These are phyloP conservation scores for Uropetala carovei DNA, from an alignment of 2,888 invertebrate species.

Conservation along the genomic window DNA sequence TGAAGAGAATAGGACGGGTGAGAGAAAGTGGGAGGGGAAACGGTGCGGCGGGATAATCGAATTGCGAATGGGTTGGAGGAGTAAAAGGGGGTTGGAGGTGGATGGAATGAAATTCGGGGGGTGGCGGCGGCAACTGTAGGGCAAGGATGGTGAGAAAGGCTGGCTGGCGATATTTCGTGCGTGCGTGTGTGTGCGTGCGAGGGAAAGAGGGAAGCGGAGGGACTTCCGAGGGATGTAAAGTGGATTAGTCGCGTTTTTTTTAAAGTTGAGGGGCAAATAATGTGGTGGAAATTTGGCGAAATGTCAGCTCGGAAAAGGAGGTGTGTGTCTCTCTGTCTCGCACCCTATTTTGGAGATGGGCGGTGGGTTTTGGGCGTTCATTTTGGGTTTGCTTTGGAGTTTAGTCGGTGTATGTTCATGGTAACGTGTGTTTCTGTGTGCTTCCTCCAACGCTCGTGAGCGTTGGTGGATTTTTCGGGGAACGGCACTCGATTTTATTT, in stretches of 20 bases:
- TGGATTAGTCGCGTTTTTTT: constrained; percentile 24
- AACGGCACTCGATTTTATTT: too few relatives aligned
- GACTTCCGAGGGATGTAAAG: constrained; percentile 3
- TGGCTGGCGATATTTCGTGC: not conserved
- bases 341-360: constrained; percentile 7
- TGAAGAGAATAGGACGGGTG: not conserved
- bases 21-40: not conserved
- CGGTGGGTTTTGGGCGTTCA: not conserved
- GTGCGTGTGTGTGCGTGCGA: not conserved
- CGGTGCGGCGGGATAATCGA: constrained; percentile 5
- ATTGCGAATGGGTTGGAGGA: not conserved
- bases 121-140: not conserved
- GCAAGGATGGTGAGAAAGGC: not conserved
- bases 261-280: constrained; percentile 25
- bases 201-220: not conserved
- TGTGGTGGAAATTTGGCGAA: constrained; percentile 23
- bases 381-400: constrained; percentile 12
- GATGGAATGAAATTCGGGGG: constrained; percentile 8
- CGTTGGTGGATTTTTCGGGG: not conserved
- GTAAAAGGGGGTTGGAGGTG: not conserved
- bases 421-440: not conserved
- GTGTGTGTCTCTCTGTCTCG: not conserved
- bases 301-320: constrained; percentile 8
- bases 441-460: not conserved
- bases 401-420: not conserved